phyloP scores from a whole-genome alignment of 2,113 vertebrate species.

The Lepidothrix coronata region DNA sequence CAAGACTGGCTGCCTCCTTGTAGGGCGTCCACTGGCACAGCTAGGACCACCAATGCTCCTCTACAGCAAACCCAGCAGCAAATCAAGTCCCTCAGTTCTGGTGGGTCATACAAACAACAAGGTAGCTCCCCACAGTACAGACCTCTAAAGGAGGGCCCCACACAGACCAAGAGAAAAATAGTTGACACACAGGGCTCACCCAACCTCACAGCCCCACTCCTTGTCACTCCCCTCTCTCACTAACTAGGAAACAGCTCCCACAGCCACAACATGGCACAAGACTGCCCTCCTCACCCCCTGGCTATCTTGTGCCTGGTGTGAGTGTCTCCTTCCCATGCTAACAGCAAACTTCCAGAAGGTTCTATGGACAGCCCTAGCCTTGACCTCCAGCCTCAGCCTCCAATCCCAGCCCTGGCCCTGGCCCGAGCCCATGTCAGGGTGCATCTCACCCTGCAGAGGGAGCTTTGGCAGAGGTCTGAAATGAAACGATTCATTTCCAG shows the following conservation, averaged over 20 bases:
- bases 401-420: too few relatives aligned
- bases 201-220: accelerated
- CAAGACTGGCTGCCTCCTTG: neutral
- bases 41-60: accelerated
- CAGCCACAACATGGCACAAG: accelerated
- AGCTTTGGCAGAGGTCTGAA: accelerated
- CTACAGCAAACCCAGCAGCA: neutral
- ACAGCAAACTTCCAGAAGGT: neutral
- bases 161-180: neutral
- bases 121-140: accelerated
- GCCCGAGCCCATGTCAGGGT: accelerated
- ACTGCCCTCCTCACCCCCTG: accelerated
- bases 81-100: accelerated
- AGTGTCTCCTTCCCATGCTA: accelerated
- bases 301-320: accelerated
- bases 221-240: accelerated
- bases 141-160: accelerated
- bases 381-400: accelerated
- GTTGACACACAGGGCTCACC: accelerated
- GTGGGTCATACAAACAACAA: neutral
- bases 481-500: accelerated
- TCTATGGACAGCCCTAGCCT: neutral
- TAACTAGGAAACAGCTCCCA: accelerated
- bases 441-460: accelerated
- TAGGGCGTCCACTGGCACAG: accelerated